Evolutionary conservation across 2,888 invertebrate species (phyloP), one percentile per base, ranked within the genome.

Genomic region (Nymphalis c-album): DNA sequence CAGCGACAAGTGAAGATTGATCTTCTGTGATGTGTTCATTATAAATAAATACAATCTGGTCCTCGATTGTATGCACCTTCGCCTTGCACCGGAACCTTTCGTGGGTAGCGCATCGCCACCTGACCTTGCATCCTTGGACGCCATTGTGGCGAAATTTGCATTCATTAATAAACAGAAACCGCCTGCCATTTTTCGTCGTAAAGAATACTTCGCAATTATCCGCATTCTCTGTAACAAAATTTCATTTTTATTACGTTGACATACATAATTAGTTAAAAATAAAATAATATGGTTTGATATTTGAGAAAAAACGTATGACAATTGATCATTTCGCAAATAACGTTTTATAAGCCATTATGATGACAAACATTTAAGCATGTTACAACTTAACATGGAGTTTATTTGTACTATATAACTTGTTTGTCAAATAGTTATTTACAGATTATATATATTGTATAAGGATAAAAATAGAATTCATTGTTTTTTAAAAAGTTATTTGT

Each of bases 41-140:
- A 18, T 72, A 72, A 46, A 78, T 78, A 59, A 83, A 82, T 0
- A 84, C 79, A 0, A 84, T 74, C 50, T 73, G 58, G 17, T 76
- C 69, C 0, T 78, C 75, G 2, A 84, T 63, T 0, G 85, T 85
- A 66, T 85, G 85, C 0, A 86, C 77, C 59, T 78, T 71, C 0
- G 87, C 84, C 60, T 75, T 79, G 68, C 85, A 85, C 0, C 79
- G 70, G 31, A 66, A 79, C 13, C 71, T 74, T 66, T 80, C 80
- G 69, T 85, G 85, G 1, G 79, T 75, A 1, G 85, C 76, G 51
- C 85, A 86, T 13, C 81, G 73, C 85, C 86, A 86, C 46, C 83
- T 75, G 5, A 76, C 73, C 69, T 85, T 84, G 7, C 46, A 68
- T 0, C 75, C 78, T 0, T 68, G 66, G 0, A 74, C 64, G 0